Conservation (phyloP, 1,140 invertebrate genomes). For the Drosophila subobscura region DNA sequence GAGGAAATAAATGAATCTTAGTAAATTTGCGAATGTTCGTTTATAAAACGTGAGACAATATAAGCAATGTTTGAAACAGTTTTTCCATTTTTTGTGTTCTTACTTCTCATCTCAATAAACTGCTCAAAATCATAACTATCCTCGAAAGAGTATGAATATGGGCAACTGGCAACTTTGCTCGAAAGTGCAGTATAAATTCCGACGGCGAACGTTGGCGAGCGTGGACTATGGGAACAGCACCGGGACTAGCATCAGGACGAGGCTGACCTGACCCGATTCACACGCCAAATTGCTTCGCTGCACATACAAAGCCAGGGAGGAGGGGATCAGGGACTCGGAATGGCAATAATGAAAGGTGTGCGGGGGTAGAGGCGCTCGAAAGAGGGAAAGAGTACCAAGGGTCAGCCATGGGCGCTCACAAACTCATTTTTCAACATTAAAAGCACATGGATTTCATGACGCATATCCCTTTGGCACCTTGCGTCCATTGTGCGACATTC, state of each 20-base stretch:
- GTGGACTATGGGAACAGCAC: slow-evolving; percentile 5
- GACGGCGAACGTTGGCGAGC: slow-evolving; percentile 37
- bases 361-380: not conserved
- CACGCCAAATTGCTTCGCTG: slow-evolving; percentile 79
- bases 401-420: slow-evolving; percentile 60
- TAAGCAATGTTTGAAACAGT: too few species aligned
- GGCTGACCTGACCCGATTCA: slow-evolving; percentile 77
- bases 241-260: slow-evolving; percentile 12
- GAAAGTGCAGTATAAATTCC: slow-evolving; percentile 71
- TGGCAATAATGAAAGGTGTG: too few species aligned
- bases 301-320: slow-evolving; percentile 61
- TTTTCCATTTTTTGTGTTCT: too few species aligned
- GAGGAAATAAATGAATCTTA: slow-evolving; percentile 8
- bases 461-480: slow-evolving; percentile 72
- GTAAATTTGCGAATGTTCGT: too few species aligned
- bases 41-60: too few species aligned
- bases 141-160: slow-evolving; percentile 2
- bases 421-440: slow-evolving; percentile 81
- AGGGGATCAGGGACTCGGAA: not conserved
- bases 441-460: slow-evolving; percentile 75
- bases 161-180: slow-evolving; percentile 47
- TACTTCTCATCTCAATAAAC: too few species aligned
- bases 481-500: slow-evolving; percentile 35
- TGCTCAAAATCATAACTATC: too few species aligned
- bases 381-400: not conserved